Evolutionary conservation across 2,113 vertebrate species (phyloP), one percentile per base, ranked within the genome.

Genomic region (Indicator indicator): DNA sequence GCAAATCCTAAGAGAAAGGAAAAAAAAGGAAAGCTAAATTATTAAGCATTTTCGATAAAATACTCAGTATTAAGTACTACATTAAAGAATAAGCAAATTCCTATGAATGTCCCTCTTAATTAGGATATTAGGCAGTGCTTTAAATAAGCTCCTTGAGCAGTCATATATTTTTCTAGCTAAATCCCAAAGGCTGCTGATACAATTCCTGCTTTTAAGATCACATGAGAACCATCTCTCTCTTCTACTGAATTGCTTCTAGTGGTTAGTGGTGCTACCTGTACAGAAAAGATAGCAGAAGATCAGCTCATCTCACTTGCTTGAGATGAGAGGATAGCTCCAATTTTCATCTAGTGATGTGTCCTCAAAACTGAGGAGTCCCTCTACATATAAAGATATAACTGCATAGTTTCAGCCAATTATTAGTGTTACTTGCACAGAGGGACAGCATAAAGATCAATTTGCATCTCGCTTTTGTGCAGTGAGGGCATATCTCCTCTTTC

Each of bases 1-100:
- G 12, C 38, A 73, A 88, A 80, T 86, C 52, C 64, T 71, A 30
- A 36, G 46, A 90, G 72, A 60, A 91, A 65, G 8, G 36, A 36
- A 36, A 36, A 36, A 46, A 76, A 64, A 64, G 77, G 48, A 56
- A 4, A 50, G 52, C n/a, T 55, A 68, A 70, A 85, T 79, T 86
- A 56, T 73, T 73, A 86, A 77, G 12, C 3, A 13, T 87, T 87
- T 96, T 91, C 55, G 64, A 71, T 88, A 83, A 83, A 94, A 95
- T 87, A 30, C 36, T 58, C 75, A 44, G 10, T 73, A 84, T 92
- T 92, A 89, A 85, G 48, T 91, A 85, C 65, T 93, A 92, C 30
- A 93, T 95, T 96, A 71, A 94, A 94, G 93, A 97, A 92, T 82
- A 94, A 95, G 90, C 27, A 90, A 94, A 97, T 98, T 97, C 89